phyloP scores from a whole-genome alignment of 2,888 invertebrate genomes.

The Trichacis sp. region DNA sequence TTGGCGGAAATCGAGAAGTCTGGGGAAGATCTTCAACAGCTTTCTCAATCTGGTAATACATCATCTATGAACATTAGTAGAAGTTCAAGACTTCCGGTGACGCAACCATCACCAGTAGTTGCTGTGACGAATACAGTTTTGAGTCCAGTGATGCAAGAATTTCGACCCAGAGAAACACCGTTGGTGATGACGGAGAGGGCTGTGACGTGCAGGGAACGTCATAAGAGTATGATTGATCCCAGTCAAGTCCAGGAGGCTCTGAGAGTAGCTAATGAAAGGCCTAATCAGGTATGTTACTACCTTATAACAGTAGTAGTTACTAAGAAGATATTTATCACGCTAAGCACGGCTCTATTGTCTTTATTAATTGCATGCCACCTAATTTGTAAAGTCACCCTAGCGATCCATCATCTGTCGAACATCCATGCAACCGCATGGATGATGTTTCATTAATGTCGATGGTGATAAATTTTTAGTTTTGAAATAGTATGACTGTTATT shows the following conservation, averaged over 20 bases:
- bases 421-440: no score
- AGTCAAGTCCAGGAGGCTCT: conserved; percentile 63
- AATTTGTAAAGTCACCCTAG: no score
- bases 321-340: neutral
- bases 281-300: conserved; percentile 53
- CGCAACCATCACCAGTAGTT: conserved; percentile 61
- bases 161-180: conserved; percentile 59
- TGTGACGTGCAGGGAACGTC: conserved; percentile 64
- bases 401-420: no score
- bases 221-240: conserved; percentile 69
- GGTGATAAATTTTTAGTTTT: no score
- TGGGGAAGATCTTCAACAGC: conserved; percentile 67
- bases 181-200: conserved; percentile 61
- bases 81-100: conserved; percentile 53
- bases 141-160: conserved; percentile 68
- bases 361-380: no score
- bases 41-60: conserved; percentile 65
- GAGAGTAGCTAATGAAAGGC: conserved; percentile 56
- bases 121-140: conserved; percentile 66
- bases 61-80: conserved; percentile 30
- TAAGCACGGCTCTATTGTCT: no score
- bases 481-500: no score
- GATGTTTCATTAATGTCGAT: no score
- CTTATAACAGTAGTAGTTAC: no score
- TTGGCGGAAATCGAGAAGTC: conserved; percentile 65